phyloP scores from a whole-genome alignment of 2,888 invertebrate species.

The Pseudococcus longispinus region DNA sequence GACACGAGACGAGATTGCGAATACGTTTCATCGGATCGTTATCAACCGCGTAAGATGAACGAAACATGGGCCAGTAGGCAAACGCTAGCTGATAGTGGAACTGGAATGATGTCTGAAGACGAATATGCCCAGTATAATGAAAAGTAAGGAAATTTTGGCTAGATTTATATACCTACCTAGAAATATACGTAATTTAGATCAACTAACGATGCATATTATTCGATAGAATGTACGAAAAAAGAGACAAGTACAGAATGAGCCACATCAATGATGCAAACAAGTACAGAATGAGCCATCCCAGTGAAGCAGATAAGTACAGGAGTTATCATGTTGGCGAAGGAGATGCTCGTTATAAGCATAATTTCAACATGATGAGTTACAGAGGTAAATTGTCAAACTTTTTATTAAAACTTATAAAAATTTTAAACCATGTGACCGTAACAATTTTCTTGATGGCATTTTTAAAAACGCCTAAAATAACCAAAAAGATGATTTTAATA shows the following conservation, averaged over 20 bases:
- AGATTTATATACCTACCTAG: background rate
- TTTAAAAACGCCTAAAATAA: no score
- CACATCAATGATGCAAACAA: background rate
- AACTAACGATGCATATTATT: background rate
- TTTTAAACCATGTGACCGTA: no score
- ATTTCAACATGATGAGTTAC: background rate
- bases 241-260: background rate
- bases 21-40: background rate
- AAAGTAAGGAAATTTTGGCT: background rate
- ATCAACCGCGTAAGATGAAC: background rate
- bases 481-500: no score
- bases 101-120: slow-evolving; percentile 75
- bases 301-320: background rate
- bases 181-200: no score
- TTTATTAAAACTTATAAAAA: no score
- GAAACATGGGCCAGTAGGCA: slow-evolving; percentile 69
- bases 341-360: background rate
- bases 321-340: background rate
- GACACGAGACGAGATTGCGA: slow-evolving; percentile 60
- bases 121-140: slow-evolving; percentile 60
- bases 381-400: slow-evolving; percentile 64
- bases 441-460: no score
- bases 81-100: slow-evolving; percentile 79
- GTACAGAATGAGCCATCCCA: background rate
- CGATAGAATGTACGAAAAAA: background rate